A percentile compares a stretch with the other conserved stretches of the same genome.
phyloP scores from a whole-genome alignment of 2,888 invertebrate genomes.

The Mythimna ferrago region DNA sequence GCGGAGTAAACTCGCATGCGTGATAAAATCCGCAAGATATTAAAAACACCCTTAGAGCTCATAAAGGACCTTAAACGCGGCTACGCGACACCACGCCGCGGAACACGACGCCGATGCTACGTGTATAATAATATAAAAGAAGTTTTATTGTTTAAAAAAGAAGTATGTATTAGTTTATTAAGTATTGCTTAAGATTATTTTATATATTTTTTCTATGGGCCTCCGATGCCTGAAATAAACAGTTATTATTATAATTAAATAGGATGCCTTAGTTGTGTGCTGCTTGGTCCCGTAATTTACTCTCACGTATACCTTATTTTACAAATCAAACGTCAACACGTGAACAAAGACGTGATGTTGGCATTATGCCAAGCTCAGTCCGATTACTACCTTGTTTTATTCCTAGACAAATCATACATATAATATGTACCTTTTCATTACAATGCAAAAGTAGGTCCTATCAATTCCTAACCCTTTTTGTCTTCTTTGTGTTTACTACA shows the following conservation, averaged over 20 bases:
- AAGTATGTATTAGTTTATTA: no score
- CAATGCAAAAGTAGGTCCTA: neutral
- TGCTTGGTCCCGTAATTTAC: neutral
- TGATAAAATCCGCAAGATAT: no score
- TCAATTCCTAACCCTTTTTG: neutral
- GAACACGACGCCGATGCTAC: no score
- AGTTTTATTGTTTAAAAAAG: no score
- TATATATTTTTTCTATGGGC: no score
- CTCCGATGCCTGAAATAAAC: no score
- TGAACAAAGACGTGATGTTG: slow-evolving; percentile 52
- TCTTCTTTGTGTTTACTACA: neutral
- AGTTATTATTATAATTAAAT: no score
- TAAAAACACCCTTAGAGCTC: neutral
- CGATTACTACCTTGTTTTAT: slow-evolving; percentile 49
- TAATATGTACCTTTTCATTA: slow-evolving; percentile 2
- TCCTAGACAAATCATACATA: slow-evolving; percentile 24
- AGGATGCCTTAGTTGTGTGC: neutral
- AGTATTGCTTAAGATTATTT: no score
- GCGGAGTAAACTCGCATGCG: no score
- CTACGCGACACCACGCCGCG: no score
- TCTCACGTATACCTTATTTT: slow-evolving; percentile 9
- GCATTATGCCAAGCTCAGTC: slow-evolving; percentile 44
- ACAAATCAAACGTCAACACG: slow-evolving; percentile 46
- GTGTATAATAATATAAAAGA: no score
- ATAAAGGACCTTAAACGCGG: neutral